Conservation (phyloP, 2,113 vertebrate genomes). For the Hipposideros armiger region DNA sequence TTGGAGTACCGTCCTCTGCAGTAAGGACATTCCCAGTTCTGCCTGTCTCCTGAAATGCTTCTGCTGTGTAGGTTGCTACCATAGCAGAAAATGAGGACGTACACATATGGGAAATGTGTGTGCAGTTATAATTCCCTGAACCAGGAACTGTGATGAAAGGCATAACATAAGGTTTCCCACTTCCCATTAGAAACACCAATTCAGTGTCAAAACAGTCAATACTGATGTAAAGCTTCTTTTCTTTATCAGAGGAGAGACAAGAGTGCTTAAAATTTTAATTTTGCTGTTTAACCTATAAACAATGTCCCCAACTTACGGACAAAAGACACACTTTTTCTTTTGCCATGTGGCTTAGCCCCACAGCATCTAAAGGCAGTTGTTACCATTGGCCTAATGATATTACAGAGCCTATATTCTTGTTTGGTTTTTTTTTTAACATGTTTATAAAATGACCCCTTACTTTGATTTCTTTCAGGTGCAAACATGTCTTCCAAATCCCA, state of each 20-base stretch:
- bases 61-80: not conserved
- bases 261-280: slow-evolving; percentile 15
- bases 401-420: not conserved
- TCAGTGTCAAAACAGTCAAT: not conserved
- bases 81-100: not conserved
- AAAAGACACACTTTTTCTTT: not conserved
- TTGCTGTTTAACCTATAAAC: slow-evolving; percentile 25
- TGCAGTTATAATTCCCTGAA: not conserved
- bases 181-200: not conserved
- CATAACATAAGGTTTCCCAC: not conserved
- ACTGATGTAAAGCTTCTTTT: not conserved
- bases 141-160: not conserved
- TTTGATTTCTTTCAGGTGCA: slow-evolving; percentile 48
- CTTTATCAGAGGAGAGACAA: not conserved
- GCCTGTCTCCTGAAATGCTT: not conserved
- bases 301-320: not conserved
- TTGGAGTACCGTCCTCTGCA: not conserved
- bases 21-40: not conserved
- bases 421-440: not conserved
- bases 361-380: not conserved
- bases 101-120: not conserved
- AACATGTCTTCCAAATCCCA: not conserved
- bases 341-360: not conserved
- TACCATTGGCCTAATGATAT: not conserved
- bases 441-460: not conserved